These are phyloP conservation scores for Chloropsis cyanopogon DNA, from an alignment of 2,113 vertebrate genomes.

Conservation along the genomic window DNA sequence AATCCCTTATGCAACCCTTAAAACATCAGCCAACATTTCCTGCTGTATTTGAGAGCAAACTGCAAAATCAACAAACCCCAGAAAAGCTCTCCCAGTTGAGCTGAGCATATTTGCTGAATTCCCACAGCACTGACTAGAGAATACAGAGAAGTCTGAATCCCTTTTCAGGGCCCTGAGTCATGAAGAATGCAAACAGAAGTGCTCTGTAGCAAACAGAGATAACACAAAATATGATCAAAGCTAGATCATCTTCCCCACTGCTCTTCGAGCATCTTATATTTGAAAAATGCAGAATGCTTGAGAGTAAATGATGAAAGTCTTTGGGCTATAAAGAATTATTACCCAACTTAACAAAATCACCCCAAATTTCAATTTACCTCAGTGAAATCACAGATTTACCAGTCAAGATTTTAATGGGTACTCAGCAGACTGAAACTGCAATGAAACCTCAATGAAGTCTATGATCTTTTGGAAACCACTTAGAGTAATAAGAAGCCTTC, in stretches of 20 bases:
- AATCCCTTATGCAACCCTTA: not conserved
- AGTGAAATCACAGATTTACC: not conserved
- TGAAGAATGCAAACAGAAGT: slow-evolving; percentile 1
- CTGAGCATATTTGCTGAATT: not conserved
- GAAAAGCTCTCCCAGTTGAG: not conserved
- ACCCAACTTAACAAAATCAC: not conserved
- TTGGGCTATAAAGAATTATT: not conserved
- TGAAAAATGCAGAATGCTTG: not conserved
- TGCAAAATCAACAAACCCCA: not conserved
- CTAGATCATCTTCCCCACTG: not conserved
- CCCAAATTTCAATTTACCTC: not conserved
- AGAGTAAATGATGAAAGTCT: not conserved
- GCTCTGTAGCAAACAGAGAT: not conserved
- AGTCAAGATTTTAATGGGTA: not conserved
- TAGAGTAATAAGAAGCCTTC: not conserved
- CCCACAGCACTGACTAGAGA: not conserved
- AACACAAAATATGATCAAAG: not conserved
- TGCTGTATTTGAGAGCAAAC: not conserved
- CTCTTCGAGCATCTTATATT: not conserved
- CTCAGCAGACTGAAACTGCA: not conserved
- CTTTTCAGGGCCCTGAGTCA: not conserved
- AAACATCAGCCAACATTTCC: not conserved
- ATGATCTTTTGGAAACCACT: not conserved
- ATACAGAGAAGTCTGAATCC: not conserved
- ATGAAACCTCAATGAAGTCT: not conserved